Base-by-base conservation (phyloP, 37 sponge, comb jelly and placozoan species). In the Spongia lamella region DNA sequence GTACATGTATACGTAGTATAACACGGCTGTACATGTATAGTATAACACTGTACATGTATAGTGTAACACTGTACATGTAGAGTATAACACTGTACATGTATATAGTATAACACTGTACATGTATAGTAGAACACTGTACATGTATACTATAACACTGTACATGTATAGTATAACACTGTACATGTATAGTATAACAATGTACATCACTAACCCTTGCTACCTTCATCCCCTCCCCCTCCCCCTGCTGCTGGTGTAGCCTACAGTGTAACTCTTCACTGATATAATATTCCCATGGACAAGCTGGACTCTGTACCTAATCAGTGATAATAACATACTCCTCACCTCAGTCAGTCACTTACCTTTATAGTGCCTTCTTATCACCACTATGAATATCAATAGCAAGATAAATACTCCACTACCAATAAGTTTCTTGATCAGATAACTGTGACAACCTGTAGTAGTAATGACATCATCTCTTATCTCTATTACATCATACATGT, bases 281-380 rank as follows among this genome's bases (percentile, higher is more conserved):
- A 19, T 55, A 63, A 13, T 70, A 43, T 60, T 84, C 84, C 89
- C 83, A 83, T 53, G 71, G 25, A 43, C 53, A 63, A 20, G 66
- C 43, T 40, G 79, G 53, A 51, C 31, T 78, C 24, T 83, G 75
- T 24, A 75, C 56, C 75, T 78, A 39, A n/a, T n/a, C 29, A 30
- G 64, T 54, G 60, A 40, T 9, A 29, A 24, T n/a, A 1, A 19
- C 35, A 13, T 22, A 29, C 22, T 16, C 2, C 5, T 73, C 31
- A 7, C 51, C 20, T 30, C 37, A 76, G 13, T 21, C 33, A 62
- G 31, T 36, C 33, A 7, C 66, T 25, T 21, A 61, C 64, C 49
- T 83, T 76, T 7, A n/a, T n/a, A 17, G 24, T 11, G 32, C 60
- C 19, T 61, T 34, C 56, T 53, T 55, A 2, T 5, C 24, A n/a